A percentile compares a stretch with the other conserved stretches of the same genome.
These are phyloP conservation scores for Halcyon leucocephala DNA, from an alignment of 2,797 vertebrate genomes.

Conservation along the genomic window DNA sequence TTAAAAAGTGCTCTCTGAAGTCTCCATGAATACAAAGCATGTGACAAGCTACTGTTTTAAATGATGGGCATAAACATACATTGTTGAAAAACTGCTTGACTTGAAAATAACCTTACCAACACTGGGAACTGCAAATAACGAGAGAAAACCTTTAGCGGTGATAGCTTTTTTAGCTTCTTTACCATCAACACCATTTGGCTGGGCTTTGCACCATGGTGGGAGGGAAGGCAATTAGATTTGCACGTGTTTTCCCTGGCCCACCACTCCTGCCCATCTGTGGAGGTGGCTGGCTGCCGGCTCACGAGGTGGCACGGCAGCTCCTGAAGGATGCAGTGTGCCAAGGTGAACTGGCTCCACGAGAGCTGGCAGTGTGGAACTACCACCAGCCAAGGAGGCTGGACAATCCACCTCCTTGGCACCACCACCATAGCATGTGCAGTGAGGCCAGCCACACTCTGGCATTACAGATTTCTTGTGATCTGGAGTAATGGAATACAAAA, in stretches of 20 bases:
- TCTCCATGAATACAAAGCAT: conserved; percentile 72
- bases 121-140: neutral
- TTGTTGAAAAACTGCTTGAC: conserved; percentile 37
- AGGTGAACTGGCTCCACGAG: accelerated
- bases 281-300: neutral
- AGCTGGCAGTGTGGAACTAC: accelerated
- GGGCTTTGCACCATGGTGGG: neutral
- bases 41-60: conserved; percentile 59
- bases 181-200: accelerated
- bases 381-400: neutral
- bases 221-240: neutral
- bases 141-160: neutral
- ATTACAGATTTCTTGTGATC: neutral
- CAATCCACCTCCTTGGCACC: neutral
- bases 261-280: conserved; percentile 19
- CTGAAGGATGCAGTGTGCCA: accelerated
- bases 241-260: neutral
- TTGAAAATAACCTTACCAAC: conserved; percentile 52
- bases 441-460: accelerated
- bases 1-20: conserved; percentile 65
- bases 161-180: neutral
- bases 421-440: accelerated
- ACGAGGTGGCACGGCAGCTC: neutral
- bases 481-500: neutral
- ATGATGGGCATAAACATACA: conserved; percentile 25